Conservation (phyloP, 2,797 vertebrate species). For the Nasua narica region DNA sequence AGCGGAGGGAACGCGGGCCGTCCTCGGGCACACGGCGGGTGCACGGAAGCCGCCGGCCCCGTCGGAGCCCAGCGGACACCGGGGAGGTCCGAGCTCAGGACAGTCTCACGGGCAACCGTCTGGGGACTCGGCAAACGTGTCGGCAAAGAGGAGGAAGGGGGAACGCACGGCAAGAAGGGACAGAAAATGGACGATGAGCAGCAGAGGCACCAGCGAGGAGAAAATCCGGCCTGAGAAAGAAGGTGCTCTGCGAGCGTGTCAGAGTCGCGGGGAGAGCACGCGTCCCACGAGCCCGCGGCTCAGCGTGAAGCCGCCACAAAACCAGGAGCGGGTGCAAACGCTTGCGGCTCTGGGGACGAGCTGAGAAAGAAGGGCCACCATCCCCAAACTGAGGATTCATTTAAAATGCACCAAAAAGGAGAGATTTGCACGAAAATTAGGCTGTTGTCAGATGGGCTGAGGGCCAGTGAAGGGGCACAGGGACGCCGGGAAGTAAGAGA, state of each 20-base stretch:
- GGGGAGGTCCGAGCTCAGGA: too few relatives aligned
- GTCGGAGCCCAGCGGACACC: fast-evolving
- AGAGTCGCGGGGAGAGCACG: background rate
- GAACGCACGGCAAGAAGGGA: background rate
- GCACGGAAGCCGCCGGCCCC: fast-evolving
- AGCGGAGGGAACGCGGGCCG: fast-evolving
- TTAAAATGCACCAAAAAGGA: background rate
- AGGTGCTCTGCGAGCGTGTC: background rate
- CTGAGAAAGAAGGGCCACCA: too few relatives aligned
- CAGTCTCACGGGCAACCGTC: fast-evolving
- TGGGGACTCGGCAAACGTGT: too few relatives aligned
- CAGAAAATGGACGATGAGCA: too few relatives aligned
- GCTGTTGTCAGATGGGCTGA: too few relatives aligned
- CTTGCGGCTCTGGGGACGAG: background rate
- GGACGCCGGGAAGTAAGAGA: background rate
- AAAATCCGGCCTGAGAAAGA: fast-evolving
- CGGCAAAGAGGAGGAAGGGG: too few relatives aligned
- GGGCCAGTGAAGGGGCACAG: too few relatives aligned
- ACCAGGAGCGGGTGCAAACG: background rate
- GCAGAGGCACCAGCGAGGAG: background rate
- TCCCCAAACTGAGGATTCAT: background rate
- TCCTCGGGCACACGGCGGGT: background rate
- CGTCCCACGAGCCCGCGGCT: background rate
- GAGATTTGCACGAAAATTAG: fast-evolving
- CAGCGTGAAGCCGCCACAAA: background rate